phyloP scores from a whole-genome alignment of 2,113 vertebrate species.

The Oncorhynchus masou region DNA sequence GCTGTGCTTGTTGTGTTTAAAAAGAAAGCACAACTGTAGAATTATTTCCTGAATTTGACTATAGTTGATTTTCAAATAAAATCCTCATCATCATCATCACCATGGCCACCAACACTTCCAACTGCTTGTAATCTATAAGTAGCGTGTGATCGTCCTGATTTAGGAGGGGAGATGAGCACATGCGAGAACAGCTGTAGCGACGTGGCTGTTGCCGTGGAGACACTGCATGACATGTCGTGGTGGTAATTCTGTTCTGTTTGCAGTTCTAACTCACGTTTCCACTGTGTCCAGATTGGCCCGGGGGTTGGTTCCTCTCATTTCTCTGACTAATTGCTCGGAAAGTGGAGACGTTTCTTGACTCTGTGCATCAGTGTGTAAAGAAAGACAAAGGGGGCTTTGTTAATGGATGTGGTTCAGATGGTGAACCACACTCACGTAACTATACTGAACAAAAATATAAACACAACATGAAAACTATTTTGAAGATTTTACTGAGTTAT shows the following conservation, averaged over 20 bases:
- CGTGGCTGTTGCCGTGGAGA: slow-evolving; percentile 37
- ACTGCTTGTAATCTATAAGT: background rate
- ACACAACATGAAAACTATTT: too few relatives aligned
- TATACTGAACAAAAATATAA: too few relatives aligned
- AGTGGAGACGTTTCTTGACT: slow-evolving; percentile 56
- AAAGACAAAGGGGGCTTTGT: slow-evolving; percentile 35
- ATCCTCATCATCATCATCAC: background rate
- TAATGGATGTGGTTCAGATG: background rate
- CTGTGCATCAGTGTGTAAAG: slow-evolving; percentile 32
- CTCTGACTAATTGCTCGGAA: slow-evolving; percentile 75
- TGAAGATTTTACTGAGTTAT: too few relatives aligned
- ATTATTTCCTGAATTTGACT: background rate
- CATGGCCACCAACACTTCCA: background rate
- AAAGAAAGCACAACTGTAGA: background rate
- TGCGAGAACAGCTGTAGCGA: slow-evolving; percentile 42
- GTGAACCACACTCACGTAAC: too few relatives aligned
- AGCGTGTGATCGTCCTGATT: background rate
- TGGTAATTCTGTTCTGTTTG: slow-evolving; percentile 65
- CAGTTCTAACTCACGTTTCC: slow-evolving; percentile 56
- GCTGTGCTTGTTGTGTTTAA: background rate
- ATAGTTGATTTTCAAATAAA: too few relatives aligned
- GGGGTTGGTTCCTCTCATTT: slow-evolving; percentile 66
- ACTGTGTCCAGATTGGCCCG: slow-evolving; percentile 58
- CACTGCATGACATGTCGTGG: slow-evolving; percentile 52
- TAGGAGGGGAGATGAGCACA: slow-evolving; percentile 33